Conservation (phyloP, 2,797 vertebrate genomes). For the Tangara arthus region DNA sequence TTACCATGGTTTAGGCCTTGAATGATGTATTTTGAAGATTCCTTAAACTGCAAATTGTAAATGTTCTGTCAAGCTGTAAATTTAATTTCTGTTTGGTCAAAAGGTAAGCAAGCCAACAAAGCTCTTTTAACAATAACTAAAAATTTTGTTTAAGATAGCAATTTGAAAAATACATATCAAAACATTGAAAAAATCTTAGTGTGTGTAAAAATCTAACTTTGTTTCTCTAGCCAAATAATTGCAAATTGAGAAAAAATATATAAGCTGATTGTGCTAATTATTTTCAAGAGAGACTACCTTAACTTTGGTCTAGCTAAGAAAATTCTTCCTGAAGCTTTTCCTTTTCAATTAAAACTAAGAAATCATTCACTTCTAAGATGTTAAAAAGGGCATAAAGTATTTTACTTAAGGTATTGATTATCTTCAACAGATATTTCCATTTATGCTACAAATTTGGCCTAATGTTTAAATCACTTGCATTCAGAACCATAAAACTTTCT, state of each 20-base stretch:
- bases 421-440: background rate
- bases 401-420: background rate
- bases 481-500: background rate
- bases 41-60: background rate
- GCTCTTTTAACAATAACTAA: background rate
- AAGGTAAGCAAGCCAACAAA: background rate
- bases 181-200: background rate
- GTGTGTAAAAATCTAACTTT: background rate
- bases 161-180: background rate
- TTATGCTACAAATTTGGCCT: background rate
- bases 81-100: background rate
- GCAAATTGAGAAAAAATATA: background rate
- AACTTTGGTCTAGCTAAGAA: background rate
- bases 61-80: background rate
- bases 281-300: background rate
- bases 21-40: background rate
- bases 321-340: background rate
- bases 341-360: background rate
- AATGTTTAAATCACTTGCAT: background rate
- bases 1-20: rapidly evolving
- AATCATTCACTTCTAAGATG: background rate
- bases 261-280: background rate
- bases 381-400: background rate
- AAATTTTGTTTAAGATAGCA: background rate
- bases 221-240: background rate